A percentile compares a stretch with the other conserved stretches of the same genome.
These are phyloP conservation scores for Macrotrachela quadricornifera DNA, from an alignment of 1,140 invertebrate species.

Conservation along the genomic window DNA sequence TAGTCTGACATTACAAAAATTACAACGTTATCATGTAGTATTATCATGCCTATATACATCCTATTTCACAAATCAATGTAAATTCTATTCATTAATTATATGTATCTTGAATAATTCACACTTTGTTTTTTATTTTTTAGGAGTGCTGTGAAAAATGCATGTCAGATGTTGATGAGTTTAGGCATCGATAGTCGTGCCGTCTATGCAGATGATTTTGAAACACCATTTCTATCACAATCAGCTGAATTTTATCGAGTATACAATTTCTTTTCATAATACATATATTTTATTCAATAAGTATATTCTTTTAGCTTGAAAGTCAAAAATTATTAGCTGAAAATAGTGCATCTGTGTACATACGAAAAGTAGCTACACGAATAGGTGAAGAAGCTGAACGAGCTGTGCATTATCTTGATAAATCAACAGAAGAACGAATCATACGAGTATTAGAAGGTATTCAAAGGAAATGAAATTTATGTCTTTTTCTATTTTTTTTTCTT, in stretches of 20 bases:
- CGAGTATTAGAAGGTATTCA: slow-evolving; percentile 28
- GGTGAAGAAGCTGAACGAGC: slow-evolving; percentile 89
- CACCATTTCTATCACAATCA: slow-evolving; percentile 84
- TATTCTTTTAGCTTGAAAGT: slow-evolving; percentile 49
- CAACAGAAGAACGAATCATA: slow-evolving; percentile 79
- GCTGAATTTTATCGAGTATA: slow-evolving; percentile 76
- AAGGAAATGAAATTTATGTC: too few relatives aligned
- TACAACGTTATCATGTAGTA: too few relatives aligned
- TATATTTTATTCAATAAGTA: too few relatives aligned
- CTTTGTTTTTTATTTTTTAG: too few relatives aligned
- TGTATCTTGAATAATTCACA: too few relatives aligned
- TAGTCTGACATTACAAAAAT: too few relatives aligned
- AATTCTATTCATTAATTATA: too few relatives aligned
- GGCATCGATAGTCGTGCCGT: slow-evolving; percentile 80
- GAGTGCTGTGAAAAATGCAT: slow-evolving; percentile 77
- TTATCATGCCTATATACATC: too few relatives aligned
- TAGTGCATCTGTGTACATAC: slow-evolving; percentile 92
- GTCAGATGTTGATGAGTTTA: slow-evolving; percentile 92
- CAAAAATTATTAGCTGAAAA: slow-evolving; percentile 96
- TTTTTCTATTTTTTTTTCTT: too few relatives aligned
- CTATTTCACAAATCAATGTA: too few relatives aligned
- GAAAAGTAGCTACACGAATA: slow-evolving; percentile 88
- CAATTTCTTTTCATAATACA: too few relatives aligned
- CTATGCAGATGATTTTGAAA: slow-evolving; percentile 97
- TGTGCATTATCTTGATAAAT: slow-evolving; percentile 89